Evolutionary conservation across 2,113 vertebrate species (phyloP).

Genomic region (Forbesichthys agassizii): DNA sequence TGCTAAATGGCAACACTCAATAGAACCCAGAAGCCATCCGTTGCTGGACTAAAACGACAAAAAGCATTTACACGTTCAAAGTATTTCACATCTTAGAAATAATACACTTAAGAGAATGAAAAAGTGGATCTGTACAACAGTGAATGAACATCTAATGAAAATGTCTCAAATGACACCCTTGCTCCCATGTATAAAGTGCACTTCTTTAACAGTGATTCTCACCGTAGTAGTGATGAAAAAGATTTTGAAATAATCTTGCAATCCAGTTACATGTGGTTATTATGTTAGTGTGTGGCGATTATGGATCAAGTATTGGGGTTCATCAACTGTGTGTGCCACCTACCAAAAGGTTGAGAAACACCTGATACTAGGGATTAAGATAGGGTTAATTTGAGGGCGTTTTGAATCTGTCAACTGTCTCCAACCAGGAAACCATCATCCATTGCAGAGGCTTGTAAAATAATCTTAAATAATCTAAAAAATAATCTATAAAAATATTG

Average conservation of each 20-base stretch:
- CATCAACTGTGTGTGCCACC: too few species aligned
- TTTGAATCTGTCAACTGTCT: neutral
- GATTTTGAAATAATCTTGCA: neutral
- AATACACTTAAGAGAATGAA: constrained; percentile 38
- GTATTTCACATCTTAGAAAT: constrained; percentile 75
- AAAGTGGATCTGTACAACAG: constrained; percentile 53
- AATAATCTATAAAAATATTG: neutral
- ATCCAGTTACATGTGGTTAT: neutral
- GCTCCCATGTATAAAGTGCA: constrained; percentile 19
- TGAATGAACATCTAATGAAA: constrained; percentile 28
- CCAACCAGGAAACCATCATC: neutral
- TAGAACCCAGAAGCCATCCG: neutral
- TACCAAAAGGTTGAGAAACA: too few species aligned
- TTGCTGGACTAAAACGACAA: constrained; percentile 10
- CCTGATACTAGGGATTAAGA: constrained; percentile 13
- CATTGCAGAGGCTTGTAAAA: neutral
- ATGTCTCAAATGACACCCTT: constrained; percentile 17
- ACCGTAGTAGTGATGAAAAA: neutral
- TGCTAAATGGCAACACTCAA: neutral
- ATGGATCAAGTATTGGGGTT: too few species aligned
- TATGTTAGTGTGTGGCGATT: too few species aligned
- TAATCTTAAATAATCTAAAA: too few species aligned
- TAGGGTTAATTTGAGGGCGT: constrained; percentile 6
- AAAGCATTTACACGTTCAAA: constrained; percentile 70
- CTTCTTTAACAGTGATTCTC: constrained; percentile 4